Percentiles rank a stretch among this genome's conserved stretches.
Conservation (phyloP, 2,888 invertebrate species). For the Melieria picta region DNA sequence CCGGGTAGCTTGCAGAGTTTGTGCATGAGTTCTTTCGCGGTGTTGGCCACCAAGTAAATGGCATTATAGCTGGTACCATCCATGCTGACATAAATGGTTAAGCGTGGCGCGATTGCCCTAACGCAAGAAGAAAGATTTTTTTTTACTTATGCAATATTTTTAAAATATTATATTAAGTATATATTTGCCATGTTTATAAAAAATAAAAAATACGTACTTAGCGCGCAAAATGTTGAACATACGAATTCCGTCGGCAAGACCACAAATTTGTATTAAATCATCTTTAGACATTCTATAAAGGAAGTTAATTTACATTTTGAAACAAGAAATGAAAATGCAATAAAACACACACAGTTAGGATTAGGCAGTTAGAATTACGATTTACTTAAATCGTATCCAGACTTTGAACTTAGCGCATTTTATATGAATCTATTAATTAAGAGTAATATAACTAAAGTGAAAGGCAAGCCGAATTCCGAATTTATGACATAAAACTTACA, state of each 20-base stretch:
- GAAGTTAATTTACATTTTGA: not conserved
- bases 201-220: conserved; percentile 71
- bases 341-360: not conserved
- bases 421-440: too few species aligned
- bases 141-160: not conserved
- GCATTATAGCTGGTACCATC: conserved; percentile 80
- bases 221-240: conserved; percentile 89
- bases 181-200: not conserved
- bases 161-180: not conserved
- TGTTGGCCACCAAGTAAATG: conserved; percentile 78
- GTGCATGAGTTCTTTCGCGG: conserved; percentile 73
- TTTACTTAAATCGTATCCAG: too few species aligned
- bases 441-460: too few species aligned
- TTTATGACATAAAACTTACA: too few species aligned
- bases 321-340: not conserved
- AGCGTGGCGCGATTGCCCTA: conserved; percentile 77
- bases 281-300: conserved; percentile 78
- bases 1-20: conserved; percentile 74
- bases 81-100: conserved; percentile 84
- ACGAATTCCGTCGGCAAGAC: conserved; percentile 92
- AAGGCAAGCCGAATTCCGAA: too few species aligned
- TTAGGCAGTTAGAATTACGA: too few species aligned
- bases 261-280: conserved; percentile 94
- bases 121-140: not conserved
- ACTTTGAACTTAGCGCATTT: too few species aligned